These are phyloP conservation scores for Paratrypauchen microcephalus DNA, from an alignment of 2,797 vertebrate species.

Conservation along the genomic window DNA sequence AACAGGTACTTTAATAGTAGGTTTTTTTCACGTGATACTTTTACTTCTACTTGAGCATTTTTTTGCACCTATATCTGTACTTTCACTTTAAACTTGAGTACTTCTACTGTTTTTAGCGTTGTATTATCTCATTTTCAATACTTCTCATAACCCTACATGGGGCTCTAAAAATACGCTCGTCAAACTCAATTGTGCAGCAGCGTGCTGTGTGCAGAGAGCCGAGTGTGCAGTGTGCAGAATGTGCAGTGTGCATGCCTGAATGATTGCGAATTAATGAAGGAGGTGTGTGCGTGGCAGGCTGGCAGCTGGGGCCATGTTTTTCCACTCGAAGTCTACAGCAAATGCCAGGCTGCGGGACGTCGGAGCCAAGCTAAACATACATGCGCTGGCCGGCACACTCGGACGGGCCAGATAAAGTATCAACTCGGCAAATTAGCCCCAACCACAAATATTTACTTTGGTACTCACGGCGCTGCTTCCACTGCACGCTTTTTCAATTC, in stretches of 20 bases:
- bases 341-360: slow-evolving; percentile 55
- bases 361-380: slow-evolving; percentile 55
- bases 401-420: slow-evolving; percentile 56
- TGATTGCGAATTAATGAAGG: slow-evolving; percentile 57
- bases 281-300: slow-evolving; percentile 59
- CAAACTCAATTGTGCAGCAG: neutral
- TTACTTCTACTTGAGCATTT: too few relatives aligned
- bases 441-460: slow-evolving; percentile 61
- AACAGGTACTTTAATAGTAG: too few relatives aligned
- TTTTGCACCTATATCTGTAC: too few relatives aligned
- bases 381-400: slow-evolving; percentile 27
- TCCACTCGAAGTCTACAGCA: slow-evolving; percentile 48
- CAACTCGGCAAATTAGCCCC: slow-evolving; percentile 61
- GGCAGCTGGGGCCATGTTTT: slow-evolving; percentile 55
- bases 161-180: slow-evolving; percentile 1
- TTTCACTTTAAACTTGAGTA: too few relatives aligned
- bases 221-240: slow-evolving; percentile 7
- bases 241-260: slow-evolving; percentile 41
- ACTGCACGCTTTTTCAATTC: neutral
- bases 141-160: too few relatives aligned
- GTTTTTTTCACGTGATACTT: too few relatives aligned
- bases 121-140: too few relatives aligned
- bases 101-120: too few relatives aligned
- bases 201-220: slow-evolving; percentile 4
- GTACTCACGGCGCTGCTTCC: slow-evolving; percentile 37